Evolutionary conservation across 2,888 invertebrate species (phyloP), one percentile per base, ranked within the genome.

Genomic region (Thumatha senex): DNA sequence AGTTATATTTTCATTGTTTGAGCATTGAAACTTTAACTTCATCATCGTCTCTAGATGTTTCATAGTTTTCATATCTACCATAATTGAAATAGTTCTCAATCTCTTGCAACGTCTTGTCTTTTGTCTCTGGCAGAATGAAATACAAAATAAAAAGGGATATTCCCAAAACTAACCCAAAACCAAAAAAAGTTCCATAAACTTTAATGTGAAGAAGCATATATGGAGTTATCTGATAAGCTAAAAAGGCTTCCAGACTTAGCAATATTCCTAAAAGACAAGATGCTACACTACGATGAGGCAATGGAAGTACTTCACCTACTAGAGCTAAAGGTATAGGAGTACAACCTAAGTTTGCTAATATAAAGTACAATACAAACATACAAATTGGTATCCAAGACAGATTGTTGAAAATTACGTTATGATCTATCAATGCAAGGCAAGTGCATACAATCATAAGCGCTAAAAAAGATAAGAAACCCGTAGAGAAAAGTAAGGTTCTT

Each of bases 231-330:
- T 86, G 78, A 10, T 86, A 62, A 1, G 64, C 71, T 2, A 73
- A 5, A 57, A 79, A 69, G 0, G 84, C 40, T 7, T 51, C 46
- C 0, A 78, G 4, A 0, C 81, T 80, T 7, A 83, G 30, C 1
- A 75, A 50, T 0, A 74, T 49, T 0, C 86, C 84, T 0, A 73
- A 56, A 0, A 74, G 54, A 0, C 74, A 54, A 11, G 78, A 67
- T 0, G 83, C 86, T 0, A 72, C 71, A 10, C 77, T 79, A 62
- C 80, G 76, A 48, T 86, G 81, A 1, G 65, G 75, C 30, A 87
- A 67, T 0, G 86, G 86, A 31, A 80, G 80, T 7, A 87, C 49
- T 57, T 88, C 88, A 0, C 88, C 87, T 33, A 84, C 51, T 11
- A 87, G 65, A 5, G 79, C 78, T 13, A 85, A 48, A 1, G 86